Base-by-base conservation (phyloP, 2,888 invertebrate species). In the Drosophila fungiperda region DNA sequence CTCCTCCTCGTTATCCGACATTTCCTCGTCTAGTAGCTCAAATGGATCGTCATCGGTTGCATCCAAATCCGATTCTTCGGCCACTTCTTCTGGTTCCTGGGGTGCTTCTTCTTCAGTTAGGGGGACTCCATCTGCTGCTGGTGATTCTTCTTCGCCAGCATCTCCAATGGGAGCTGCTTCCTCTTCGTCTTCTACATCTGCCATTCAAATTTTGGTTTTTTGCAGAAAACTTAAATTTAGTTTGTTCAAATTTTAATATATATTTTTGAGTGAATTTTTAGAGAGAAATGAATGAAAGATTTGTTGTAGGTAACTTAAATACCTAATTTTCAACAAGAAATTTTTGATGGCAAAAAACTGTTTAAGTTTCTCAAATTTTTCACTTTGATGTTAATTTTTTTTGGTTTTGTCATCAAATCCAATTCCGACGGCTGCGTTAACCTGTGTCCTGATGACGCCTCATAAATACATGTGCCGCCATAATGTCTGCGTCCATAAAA, bases 401-500 rank as follows among this genome's bases (percentile, higher is more conserved):
- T 45, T 3, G 12, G 15, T 4, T 57, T 20, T 64, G 62, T 63
- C n/a, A 29, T 12, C 49, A 23, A 23, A 15, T 45, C 8, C 23
- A 6, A 29, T 5, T 29, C 29, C 29, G n/a, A 15, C 38, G 26
- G 9, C 36, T 49, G 12, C 29, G 36, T 48, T 45, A 64, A 76
- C 67, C 58, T 71, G 66, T 60, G 63, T 71, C 62, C 58, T 68
- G 65, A 73, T 70, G 79, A 65, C 57, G 73, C 60, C 59, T 48
- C 79, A 76, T 79, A 79, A 79, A 79, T 69, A 73, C 38, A 73
- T 78, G 64, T 65, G 73, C 62, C 68, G 73, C 67, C 78, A 73
- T 79, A 76, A 79, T 79, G 78, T 73, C 69, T 65, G 60, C 58
- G 70, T 60, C 68, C 76, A 79, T 79, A 79, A 79, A 79, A 73